Conservation (phyloP, 2,888 invertebrate species). For the Escarpia spicata region DNA sequence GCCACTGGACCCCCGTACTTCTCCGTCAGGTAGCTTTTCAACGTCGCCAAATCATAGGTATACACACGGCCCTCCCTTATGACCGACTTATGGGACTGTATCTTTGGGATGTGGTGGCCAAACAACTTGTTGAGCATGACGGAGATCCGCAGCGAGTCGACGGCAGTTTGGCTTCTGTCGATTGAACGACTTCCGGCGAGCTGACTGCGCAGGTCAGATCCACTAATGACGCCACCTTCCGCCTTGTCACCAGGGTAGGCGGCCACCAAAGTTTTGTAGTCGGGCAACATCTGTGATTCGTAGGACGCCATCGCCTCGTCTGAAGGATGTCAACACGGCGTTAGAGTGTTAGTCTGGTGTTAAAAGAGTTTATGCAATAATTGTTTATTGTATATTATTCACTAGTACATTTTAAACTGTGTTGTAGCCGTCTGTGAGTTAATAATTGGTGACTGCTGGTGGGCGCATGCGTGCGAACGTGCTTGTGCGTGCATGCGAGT, state of each 20-base stretch:
- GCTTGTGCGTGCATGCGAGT: background rate
- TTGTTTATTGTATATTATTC: background rate
- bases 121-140: background rate
- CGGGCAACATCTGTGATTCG: background rate
- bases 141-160: background rate
- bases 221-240: background rate
- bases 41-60: background rate
- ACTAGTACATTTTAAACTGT: background rate
- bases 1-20: background rate
- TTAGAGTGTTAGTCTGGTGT: too few relatives aligned
- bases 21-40: background rate
- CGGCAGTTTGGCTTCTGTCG: background rate
- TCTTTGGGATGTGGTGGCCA: background rate
- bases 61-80: background rate
- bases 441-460: too few relatives aligned
- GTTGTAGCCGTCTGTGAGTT: background rate
- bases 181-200: background rate
- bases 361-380: too few relatives aligned
- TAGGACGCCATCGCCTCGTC: background rate
- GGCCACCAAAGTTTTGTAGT: background rate
- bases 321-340: background rate
- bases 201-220: background rate
- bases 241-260: background rate
- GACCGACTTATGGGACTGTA: background rate
- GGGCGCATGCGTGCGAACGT: background rate